Base-by-base conservation (phyloP, 2,888 invertebrate genomes). In the Hypomecis atomaria region DNA sequence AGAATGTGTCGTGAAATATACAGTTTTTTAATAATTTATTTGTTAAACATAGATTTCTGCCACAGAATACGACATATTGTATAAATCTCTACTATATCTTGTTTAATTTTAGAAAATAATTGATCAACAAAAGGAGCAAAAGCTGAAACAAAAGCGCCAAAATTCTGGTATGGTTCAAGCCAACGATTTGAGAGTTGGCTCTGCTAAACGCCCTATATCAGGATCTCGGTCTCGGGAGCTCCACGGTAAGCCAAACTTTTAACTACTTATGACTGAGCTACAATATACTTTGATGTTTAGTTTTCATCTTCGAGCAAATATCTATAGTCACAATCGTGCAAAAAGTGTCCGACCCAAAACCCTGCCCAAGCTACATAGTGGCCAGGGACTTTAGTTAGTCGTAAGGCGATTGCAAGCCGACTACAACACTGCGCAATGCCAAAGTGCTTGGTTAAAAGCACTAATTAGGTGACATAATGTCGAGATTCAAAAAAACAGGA, bases 131-230 rank as follows among this genome's bases (percentile, higher is more conserved):
- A 95, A 97, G 95, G 97, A 98, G 82, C 96, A 96, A 79, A 97
- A 97, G 87, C 96, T 97, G 94, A 95, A 96, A 75, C 96, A 97
- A 79, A 97, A 98, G 82, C 93, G 97, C 57, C 96, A 97, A 80
- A 96, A 96, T 65, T 95, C 96, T 55, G 97, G 97, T 40, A 96
- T 97, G 96, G 96, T 98, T 43, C 97, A 97, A 82, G 96, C 97
- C 6, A 97, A 97, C 62, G 97, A 97, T 88, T 91, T 96, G 67
- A 94, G 96, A 77, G 95, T 95, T 73, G 94, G 94, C 69, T 95
- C 95, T 58, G 94, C 94, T 8, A 95, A 94, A 81, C 94, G 96
- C 69, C 95, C 95, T 45, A 94, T 95, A 79, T 96, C 95, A 74
- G 95, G 95, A 72, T 94, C 93, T 79, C 88, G 93, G 42, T 92